These are phyloP conservation scores for Bugulina stolonifera DNA, from an alignment of 2,888 invertebrate genomes.

Conservation along the genomic window DNA sequence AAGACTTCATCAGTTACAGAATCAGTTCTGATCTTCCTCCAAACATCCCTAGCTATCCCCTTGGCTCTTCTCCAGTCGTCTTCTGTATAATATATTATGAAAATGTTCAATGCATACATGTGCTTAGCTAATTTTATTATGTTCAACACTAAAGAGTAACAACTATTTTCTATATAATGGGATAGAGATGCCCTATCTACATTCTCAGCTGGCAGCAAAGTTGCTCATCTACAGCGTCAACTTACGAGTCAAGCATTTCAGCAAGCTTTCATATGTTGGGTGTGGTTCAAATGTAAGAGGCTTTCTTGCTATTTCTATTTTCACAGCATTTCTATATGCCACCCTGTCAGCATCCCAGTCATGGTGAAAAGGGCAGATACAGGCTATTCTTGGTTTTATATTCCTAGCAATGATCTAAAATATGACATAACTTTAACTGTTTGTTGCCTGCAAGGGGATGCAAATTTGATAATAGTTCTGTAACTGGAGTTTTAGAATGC, in stretches of 20 bases:
- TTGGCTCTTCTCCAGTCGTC: constrained; percentile 23
- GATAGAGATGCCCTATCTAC: too few species aligned
- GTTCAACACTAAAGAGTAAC: too few species aligned
- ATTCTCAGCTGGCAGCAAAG: too few species aligned
- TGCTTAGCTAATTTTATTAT: too few species aligned
- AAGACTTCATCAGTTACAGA: neutral
- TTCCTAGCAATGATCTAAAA: constrained; percentile 13
- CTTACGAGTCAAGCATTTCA: constrained; percentile 24
- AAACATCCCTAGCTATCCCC: constrained; percentile 24
- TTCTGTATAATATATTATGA: neutral
- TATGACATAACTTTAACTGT: too few species aligned
- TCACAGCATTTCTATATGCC: constrained; percentile 23
- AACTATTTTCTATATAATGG: too few species aligned
- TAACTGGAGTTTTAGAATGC: too few species aligned
- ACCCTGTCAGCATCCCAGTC: constrained; percentile 25
- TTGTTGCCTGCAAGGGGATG: too few species aligned
- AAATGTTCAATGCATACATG: too few species aligned
- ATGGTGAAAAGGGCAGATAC: constrained; percentile 24
- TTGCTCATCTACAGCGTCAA: too few species aligned
- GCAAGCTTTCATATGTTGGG: constrained; percentile 21
- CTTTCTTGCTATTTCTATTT: constrained; percentile 14
- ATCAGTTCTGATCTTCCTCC: constrained; percentile 2
- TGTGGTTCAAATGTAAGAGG: neutral
- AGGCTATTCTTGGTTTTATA: neutral
- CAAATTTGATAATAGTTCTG: too few species aligned